Evolutionary conservation across 1,140 invertebrate genomes (phyloP).

Genomic region (Ridgeia piscesae): DNA sequence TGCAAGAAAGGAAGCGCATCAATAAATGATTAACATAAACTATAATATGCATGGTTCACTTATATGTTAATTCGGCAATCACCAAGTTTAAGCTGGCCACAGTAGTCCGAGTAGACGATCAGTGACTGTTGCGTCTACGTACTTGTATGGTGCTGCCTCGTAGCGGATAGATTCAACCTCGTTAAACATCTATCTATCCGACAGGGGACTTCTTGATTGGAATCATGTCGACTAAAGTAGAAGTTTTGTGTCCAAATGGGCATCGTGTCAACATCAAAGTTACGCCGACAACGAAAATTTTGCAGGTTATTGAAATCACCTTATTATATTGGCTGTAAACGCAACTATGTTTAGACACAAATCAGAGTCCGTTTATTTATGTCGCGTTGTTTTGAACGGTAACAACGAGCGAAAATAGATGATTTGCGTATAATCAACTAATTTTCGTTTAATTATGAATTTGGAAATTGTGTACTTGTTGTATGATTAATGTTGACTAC

Average conservation of each 20-base stretch:
- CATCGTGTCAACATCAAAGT: constrained; percentile 50
- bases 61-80: too few relatives aligned
- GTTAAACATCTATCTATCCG: not conserved
- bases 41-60: too few relatives aligned
- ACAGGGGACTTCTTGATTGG: not conserved
- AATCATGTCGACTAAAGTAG: constrained; percentile 32
- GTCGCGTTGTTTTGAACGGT: not conserved
- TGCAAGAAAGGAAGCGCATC: too few relatives aligned
- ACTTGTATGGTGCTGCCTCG: not conserved
- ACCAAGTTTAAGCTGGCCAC: too few relatives aligned
- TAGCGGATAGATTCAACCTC: not conserved
- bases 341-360: not conserved
- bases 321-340: not conserved
- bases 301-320: constrained; percentile 40
- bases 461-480: not conserved
- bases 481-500: too few relatives aligned
- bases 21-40: too few relatives aligned
- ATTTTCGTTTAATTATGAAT: not conserved
- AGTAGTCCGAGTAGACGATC: too few relatives aligned
- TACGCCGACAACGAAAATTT: constrained; percentile 46
- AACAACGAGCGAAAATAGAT: not conserved
- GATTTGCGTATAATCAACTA: not conserved
- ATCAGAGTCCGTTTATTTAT: not conserved
- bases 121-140: too few relatives aligned
- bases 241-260: constrained; percentile 53